Conservation (phyloP, 1,140 invertebrate genomes). For the Spodoptera litura region DNA sequence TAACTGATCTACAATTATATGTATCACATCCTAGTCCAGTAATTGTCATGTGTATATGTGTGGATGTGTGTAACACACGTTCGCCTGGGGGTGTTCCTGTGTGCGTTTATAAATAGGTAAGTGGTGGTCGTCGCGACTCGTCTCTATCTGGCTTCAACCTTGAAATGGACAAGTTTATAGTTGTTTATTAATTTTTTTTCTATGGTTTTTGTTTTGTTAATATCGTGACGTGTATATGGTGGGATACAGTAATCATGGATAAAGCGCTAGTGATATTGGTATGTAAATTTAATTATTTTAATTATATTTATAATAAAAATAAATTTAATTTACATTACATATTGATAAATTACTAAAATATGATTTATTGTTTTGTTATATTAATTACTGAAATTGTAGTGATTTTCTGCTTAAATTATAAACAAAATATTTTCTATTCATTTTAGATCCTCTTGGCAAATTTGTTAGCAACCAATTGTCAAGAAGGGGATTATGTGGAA, state of each 20-base stretch:
- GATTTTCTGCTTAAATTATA: no score
- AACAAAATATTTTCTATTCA: neutral
- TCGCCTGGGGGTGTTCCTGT: conserved; percentile 60
- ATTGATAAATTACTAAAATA: neutral
- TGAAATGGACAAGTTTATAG: conserved; percentile 72
- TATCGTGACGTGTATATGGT: conserved; percentile 57
- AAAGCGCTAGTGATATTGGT: conserved; percentile 71
- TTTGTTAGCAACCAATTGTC: conserved; percentile 69
- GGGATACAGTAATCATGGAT: conserved; percentile 66
- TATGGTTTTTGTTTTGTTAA: conserved; percentile 24
- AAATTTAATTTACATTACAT: neutral
- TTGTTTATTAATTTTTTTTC: conserved; percentile 33
- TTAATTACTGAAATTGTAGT: no score
- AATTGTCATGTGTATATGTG: conserved; percentile 31
- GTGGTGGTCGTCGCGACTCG: conserved; percentile 66
- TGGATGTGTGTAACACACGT: conserved; percentile 8
- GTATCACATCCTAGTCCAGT: conserved; percentile 53
- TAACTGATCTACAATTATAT: conserved; percentile 57
- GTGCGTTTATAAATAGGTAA: conserved; percentile 82
- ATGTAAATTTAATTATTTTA: conserved; percentile 48
- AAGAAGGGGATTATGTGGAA: conserved; percentile 63
- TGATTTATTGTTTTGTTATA: neutral
- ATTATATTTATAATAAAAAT: neutral
- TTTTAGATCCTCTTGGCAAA: conserved; percentile 75
- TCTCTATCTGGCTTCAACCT: conserved; percentile 77